Percentiles rank a stretch among this genome's conserved stretches.
phyloP scores from a whole-genome alignment of 2,113 vertebrate genomes.

The Anhinga anhinga region DNA sequence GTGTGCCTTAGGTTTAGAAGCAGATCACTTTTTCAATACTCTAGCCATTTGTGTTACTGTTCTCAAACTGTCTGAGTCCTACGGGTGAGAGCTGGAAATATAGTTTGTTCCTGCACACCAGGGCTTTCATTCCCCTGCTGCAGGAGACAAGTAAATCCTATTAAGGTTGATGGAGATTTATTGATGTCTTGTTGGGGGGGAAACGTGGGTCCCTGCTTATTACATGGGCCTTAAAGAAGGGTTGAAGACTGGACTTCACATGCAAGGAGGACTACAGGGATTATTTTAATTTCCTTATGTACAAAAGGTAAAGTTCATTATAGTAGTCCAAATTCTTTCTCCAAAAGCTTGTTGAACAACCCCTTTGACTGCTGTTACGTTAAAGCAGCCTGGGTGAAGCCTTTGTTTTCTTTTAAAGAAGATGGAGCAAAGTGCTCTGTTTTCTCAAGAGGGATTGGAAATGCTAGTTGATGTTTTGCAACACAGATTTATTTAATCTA shows the following conservation, averaged over 20 bases:
- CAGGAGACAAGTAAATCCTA: background rate
- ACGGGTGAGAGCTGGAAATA: background rate
- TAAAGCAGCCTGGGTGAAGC: background rate
- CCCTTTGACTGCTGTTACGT: background rate
- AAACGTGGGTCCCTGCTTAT: background rate
- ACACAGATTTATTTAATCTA: background rate
- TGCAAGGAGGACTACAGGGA: background rate
- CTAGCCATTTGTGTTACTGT: background rate
- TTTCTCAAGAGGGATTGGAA: background rate
- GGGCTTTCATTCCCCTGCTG: background rate
- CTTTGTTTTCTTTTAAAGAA: background rate
- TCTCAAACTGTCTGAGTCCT: background rate
- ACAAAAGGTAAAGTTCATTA: background rate
- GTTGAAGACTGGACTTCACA: background rate
- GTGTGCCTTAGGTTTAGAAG: background rate
- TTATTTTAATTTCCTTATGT: background rate
- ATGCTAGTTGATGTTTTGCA: background rate
- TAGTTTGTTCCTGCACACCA: background rate
- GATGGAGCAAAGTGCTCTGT: background rate
- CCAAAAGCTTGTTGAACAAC: background rate
- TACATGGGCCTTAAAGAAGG: background rate
- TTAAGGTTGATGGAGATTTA: background rate
- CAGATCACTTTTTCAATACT: background rate
- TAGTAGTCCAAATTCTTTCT: background rate
- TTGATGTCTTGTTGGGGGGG: background rate